Evolutionary conservation across 2,113 vertebrate genomes (phyloP).

Genomic region (Microcebus tavaratra): DNA sequence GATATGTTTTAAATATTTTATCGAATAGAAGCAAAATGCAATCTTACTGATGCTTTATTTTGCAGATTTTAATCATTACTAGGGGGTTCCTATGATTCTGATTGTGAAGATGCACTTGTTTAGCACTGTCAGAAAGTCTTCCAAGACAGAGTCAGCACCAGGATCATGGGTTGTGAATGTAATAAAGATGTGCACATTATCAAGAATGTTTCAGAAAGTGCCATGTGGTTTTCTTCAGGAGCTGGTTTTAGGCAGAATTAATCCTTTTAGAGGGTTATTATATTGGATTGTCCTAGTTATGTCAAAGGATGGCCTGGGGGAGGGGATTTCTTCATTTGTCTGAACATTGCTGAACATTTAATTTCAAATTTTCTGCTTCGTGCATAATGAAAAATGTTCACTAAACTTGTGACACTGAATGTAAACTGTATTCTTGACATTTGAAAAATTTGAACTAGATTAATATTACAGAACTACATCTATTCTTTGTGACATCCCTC

Average conservation of each 20-base stretch:
- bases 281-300: slow-evolving; percentile 77
- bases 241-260: slow-evolving; percentile 75
- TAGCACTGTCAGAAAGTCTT: not conserved
- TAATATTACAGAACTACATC: slow-evolving; percentile 71
- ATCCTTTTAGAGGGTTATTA: slow-evolving; percentile 79
- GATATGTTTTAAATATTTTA: not conserved
- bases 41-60: not conserved
- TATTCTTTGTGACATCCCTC: slow-evolving; percentile 64
- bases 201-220: slow-evolving; percentile 55
- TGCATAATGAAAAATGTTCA: slow-evolving; percentile 76
- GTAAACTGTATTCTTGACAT: slow-evolving; percentile 72
- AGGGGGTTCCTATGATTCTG: not conserved
- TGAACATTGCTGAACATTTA: slow-evolving; percentile 76
- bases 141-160: not conserved
- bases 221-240: slow-evolving; percentile 76
- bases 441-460: slow-evolving; percentile 62
- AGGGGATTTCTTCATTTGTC: slow-evolving; percentile 79
- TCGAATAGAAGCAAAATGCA: not conserved
- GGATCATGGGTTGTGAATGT: not conserved
- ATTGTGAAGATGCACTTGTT: not conserved
- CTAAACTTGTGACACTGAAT: slow-evolving; percentile 70
- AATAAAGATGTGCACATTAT: slow-evolving; percentile 28
- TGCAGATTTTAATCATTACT: not conserved
- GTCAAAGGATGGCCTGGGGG: slow-evolving; percentile 71
- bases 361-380: slow-evolving; percentile 76